Conservation (phyloP, 2,113 vertebrate species). For the Tinamus guttatus region DNA sequence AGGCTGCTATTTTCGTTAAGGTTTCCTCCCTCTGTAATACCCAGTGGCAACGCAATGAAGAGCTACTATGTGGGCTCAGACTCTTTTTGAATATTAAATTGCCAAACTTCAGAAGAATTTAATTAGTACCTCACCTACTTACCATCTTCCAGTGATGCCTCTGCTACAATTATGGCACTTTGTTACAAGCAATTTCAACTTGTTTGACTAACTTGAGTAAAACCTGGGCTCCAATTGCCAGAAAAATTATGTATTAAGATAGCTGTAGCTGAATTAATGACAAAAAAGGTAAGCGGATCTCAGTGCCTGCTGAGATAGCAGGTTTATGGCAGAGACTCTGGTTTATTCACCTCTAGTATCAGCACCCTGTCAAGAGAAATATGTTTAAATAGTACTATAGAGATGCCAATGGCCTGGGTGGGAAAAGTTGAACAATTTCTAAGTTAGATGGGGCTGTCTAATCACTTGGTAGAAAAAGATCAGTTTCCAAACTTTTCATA, state of each 20-base stretch:
- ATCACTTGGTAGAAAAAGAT: not conserved
- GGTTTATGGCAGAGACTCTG: not conserved
- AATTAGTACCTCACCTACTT: constrained; percentile 71
- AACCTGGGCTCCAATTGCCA: constrained; percentile 41
- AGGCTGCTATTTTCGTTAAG: constrained; percentile 19
- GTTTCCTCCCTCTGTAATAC: not conserved
- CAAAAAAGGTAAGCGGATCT: not conserved
- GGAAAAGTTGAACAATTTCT: not conserved
- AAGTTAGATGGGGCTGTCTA: not conserved
- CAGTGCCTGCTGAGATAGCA: not conserved
- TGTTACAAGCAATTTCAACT: constrained; percentile 25
- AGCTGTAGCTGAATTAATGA: not conserved
- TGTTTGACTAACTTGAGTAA: constrained; percentile 51
- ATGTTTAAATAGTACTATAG: not conserved
- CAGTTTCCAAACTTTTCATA: not conserved
- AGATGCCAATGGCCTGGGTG: not conserved
- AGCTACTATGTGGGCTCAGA: not conserved
- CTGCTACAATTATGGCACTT: constrained; percentile 8
- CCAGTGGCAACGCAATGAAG: not conserved
- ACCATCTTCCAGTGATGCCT: not conserved
- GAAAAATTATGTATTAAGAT: constrained; percentile 14
- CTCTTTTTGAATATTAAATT: constrained; percentile 37
- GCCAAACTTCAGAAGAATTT: constrained; percentile 45
- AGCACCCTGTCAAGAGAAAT: not conserved
- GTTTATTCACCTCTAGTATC: not conserved